A percentile compares a stretch with the other conserved stretches of the same genome.
Evolutionary conservation across 2,113 vertebrate genomes (phyloP).

Genomic region (Melanocharis versteri): DNA sequence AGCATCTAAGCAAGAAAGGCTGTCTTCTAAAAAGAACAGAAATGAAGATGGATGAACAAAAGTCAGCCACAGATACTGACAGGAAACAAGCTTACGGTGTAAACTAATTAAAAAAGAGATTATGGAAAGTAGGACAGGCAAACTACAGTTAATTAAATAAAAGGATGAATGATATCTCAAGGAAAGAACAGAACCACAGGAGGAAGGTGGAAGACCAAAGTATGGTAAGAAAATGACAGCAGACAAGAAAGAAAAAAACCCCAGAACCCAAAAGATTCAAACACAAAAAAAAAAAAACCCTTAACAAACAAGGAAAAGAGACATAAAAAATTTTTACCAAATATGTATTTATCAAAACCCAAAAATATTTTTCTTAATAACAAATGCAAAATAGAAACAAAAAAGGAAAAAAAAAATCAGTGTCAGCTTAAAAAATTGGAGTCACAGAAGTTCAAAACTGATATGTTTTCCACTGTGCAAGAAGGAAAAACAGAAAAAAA

Average conservation of each 20-base stretch:
- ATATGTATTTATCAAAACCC: not conserved
- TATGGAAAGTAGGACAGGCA: not conserved
- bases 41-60: not conserved
- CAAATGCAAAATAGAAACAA: not conserved
- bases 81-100: not conserved
- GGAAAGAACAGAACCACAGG: not conserved
- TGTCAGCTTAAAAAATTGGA: not conserved
- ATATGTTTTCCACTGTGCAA: constrained; percentile 22
- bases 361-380: not conserved
- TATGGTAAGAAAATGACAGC: not conserved
- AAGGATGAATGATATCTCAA: not conserved
- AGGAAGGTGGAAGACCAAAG: not conserved
- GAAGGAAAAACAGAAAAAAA: constrained; percentile 4
- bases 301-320: not conserved
- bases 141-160: not conserved
- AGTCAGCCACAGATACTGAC: not conserved
- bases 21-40: not conserved
- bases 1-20: not conserved
- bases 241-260: not conserved
- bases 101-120: not conserved
- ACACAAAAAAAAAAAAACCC: not conserved
- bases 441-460: not conserved
- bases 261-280: not conserved
- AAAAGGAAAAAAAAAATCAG: not conserved
- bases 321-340: not conserved